Evolutionary conservation across 2,888 invertebrate species (phyloP), one percentile per base, ranked within the genome.

Genomic region (Aphodius granarius): DNA sequence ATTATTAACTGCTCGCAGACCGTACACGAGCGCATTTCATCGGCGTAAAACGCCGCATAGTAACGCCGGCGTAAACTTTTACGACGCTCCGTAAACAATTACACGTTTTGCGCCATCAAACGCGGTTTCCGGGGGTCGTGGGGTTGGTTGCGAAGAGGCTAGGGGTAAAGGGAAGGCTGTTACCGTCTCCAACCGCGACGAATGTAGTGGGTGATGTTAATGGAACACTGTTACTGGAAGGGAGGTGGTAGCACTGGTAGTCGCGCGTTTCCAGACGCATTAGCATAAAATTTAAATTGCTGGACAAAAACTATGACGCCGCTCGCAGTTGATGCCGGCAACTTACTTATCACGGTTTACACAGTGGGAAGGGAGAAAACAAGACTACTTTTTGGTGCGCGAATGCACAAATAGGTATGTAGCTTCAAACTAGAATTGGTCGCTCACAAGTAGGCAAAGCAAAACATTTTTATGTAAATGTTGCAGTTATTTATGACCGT

Each of bases 201-300:
- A 74, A 74, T 74, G 22, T 74, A 66, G 73, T 70, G 70, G 20
- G 73, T 63, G 63, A 63, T 74, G 73, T 74, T 74, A 74, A 70
- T 74, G 70, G 68, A 74, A 74, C 70, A 66, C 73, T 43, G 68
- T 43, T 43, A 43, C 43, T 43, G 43, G 43, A 9, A 43, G 9
- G 43, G 43, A 9, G 43, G 43, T 43, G 43, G 43, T 43, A 43
- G 43, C n/a, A 43, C 43, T 43, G 43, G 43, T 43, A 43, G 2
- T 9, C 70, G 63, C 73, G 63, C 73, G 43, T 63, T 75, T 68
- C 64, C 73, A 72, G 70, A 73, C 43, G 64, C 76, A 76, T 76
- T 76, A 73, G 77, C 77, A 73, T 77, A 77, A 77, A 77, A 77
- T 77, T 75, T 75, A 77, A 77, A 75, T 75, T 43, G 65, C 73